Percentiles rank a stretch among this genome's conserved stretches.
Conservation (phyloP, 2,797 vertebrate species). For the Malacoctenus gilli region DNA sequence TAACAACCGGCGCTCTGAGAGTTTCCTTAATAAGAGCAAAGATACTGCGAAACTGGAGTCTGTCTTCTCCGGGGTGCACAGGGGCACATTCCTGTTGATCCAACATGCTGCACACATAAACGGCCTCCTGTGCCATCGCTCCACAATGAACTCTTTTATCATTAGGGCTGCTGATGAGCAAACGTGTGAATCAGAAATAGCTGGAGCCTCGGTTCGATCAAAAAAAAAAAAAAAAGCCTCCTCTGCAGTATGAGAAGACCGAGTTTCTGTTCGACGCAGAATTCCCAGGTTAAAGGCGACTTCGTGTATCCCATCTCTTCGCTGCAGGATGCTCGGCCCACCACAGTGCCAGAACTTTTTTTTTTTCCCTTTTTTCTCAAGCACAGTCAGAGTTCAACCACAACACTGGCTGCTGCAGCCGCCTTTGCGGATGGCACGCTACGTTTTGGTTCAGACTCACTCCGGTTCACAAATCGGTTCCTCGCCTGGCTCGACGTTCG, state of each 20-base stretch:
- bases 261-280: too few species aligned
- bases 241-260: conserved; percentile 10
- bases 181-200: conserved; percentile 19
- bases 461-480: conserved; percentile 2
- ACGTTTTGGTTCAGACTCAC: conserved; percentile 12
- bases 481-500: conserved; percentile 6
- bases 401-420: conserved; percentile 13
- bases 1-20: not conserved
- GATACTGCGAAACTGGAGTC: not conserved
- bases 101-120: not conserved
- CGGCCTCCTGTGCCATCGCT: not conserved
- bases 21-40: not conserved
- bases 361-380: conserved; percentile 12
- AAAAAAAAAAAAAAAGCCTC: too few species aligned
- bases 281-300: conserved; percentile 29
- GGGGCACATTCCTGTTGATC: not conserved
- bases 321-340: conserved; percentile 8
- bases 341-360: conserved; percentile 2
- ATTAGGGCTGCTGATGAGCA: not conserved
- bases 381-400: conserved; percentile 24
- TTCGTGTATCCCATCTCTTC: conserved; percentile 13
- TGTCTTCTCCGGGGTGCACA: not conserved
- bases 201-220: not conserved
- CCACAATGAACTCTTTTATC: too few species aligned
- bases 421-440: too few species aligned